Conservation (phyloP, 2,797 vertebrate species). For the Setipinna tenuifilis region DNA sequence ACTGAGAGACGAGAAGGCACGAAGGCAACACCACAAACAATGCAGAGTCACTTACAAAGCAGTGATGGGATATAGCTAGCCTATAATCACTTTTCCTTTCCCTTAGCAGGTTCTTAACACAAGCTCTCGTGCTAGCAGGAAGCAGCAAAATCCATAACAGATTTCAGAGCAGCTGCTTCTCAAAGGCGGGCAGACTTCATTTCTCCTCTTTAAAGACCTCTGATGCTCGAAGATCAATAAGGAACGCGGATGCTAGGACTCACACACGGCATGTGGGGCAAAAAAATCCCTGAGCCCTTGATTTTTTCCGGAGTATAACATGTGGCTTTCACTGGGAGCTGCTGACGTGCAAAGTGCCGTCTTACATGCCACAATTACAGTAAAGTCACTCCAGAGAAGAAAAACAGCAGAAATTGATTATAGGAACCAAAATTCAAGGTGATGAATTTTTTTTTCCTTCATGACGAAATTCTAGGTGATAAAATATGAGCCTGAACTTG, state of each 20-base stretch:
- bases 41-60: no score
- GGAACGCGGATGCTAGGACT: neutral
- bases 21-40: conserved; percentile 44
- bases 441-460: no score
- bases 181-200: neutral
- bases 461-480: neutral
- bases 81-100: neutral
- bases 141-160: neutral
- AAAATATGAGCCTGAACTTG: neutral
- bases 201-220: neutral
- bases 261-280: neutral
- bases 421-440: no score
- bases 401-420: neutral
- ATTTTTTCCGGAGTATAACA: neutral
- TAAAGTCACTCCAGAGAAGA: neutral
- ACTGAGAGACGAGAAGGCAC: conserved; percentile 26
- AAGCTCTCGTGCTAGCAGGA: neutral
- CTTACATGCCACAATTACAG: neutral
- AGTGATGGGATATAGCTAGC: neutral
- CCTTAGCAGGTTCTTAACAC: neutral
- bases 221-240: neutral
- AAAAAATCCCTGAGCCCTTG: neutral
- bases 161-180: neutral
- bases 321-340: neutral
- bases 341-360: neutral